A percentile compares a stretch with the other conserved stretches of the same genome.
These are phyloP conservation scores for Dermatemys mawii DNA, from an alignment of 2,113 vertebrate species.

Conservation along the genomic window DNA sequence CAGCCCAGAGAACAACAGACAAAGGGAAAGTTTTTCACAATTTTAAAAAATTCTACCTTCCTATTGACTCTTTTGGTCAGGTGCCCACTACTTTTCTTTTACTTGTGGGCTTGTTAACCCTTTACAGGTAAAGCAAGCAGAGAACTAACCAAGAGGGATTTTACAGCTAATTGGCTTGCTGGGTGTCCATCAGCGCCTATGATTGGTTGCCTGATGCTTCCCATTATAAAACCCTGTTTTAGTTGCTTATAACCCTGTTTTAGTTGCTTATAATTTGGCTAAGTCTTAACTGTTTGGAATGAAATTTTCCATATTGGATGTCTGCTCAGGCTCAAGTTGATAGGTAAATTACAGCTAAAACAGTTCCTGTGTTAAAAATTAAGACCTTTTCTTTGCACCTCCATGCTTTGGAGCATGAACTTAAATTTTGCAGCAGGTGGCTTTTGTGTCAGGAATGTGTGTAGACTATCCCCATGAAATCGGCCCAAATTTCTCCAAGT, in stretches of 20 bases:
- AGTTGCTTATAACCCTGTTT: fast-evolving
- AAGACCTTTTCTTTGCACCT: not conserved
- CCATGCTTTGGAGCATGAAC: not conserved
- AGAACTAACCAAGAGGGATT: no score
- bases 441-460: not conserved
- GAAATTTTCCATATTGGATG: not conserved
- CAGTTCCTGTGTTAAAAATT: not conserved
- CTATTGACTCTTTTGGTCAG: no score
- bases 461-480: not conserved
- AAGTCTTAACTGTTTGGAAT: not conserved
- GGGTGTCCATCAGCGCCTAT: no score
- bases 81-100: no score
- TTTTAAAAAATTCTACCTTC: no score
- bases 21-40: no score
- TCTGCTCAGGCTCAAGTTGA: no score
- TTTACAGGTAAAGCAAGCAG: no score
- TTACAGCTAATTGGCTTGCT: no score
- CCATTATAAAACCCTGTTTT: no score
- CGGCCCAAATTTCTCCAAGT: not conserved
- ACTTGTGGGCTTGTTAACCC: no score
- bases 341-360: not conserved
- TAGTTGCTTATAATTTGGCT: not conserved
- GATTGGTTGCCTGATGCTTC: not conserved
- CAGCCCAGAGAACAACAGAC: no score
- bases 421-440: not conserved